phyloP scores from a whole-genome alignment of 1,140 invertebrate genomes.

The Trichonephila clavata region DNA sequence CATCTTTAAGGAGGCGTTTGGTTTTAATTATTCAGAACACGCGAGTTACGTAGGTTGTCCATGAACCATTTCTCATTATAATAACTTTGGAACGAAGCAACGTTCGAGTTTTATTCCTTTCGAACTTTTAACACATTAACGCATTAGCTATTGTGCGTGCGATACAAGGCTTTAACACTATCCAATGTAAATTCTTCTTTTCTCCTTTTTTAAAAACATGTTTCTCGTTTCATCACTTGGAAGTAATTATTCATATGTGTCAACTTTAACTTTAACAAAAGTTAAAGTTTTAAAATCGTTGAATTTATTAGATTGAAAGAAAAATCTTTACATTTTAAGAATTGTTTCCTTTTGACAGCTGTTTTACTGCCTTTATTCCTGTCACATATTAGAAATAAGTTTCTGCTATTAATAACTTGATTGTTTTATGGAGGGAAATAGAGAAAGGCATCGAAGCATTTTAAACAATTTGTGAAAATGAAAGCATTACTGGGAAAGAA shows the following conservation, averaged over 20 bases:
- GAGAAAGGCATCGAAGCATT: neutral
- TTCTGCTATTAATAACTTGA: constrained; percentile 12
- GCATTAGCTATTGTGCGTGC: constrained; percentile 39
- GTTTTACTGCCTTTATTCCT: constrained; percentile 39
- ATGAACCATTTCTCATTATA: constrained; percentile 57
- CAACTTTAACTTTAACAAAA: constrained; percentile 52
- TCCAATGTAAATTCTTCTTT: neutral
- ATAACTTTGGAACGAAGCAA: constrained; percentile 50
- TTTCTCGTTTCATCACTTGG: constrained; percentile 60
- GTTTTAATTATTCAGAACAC: constrained; percentile 68
- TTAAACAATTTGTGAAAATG: neutral
- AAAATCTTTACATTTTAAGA: neutral
- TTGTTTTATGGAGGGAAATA: neutral
- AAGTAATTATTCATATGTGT: constrained; percentile 70
- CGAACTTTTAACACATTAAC: constrained; percentile 68
- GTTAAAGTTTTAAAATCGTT: constrained; percentile 54
- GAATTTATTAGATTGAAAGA: constrained; percentile 24
- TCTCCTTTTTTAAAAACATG: constrained; percentile 33
- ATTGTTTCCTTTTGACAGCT: constrained; percentile 25
- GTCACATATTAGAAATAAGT: neutral
- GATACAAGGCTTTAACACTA: constrained; percentile 32
- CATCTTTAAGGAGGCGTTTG: constrained; percentile 54
- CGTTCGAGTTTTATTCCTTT: constrained; percentile 48
- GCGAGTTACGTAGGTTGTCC: constrained; percentile 37
- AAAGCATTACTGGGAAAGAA: neutral